Evolutionary conservation across 2,797 vertebrate genomes (phyloP), one percentile per base, ranked within the genome.

Genomic region (Enoplosus armatus): DNA sequence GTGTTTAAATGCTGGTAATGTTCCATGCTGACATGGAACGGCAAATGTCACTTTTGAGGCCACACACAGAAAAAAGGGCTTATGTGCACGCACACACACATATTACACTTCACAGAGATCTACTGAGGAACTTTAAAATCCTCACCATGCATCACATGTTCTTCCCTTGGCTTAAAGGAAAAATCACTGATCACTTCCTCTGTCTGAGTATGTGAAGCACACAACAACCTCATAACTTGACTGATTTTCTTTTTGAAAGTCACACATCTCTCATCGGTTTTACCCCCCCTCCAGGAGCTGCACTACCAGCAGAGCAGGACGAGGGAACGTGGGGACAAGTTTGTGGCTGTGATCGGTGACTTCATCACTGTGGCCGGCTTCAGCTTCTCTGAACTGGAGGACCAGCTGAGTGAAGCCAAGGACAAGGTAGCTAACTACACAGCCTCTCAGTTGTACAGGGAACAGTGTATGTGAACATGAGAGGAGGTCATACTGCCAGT

Each of bases 331-430:
- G 97, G 94, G 9, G 98, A 99, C 87, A 98, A 96, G 83, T 99
- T 99, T 39, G 96, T 98, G 80, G 96, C 97, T 0, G 96, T 99
- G 89, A 98, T 99, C 93, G 95, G 97, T 0, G 97, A 99, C 95
- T 99, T 99, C 94, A 98, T 99, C 94, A 99, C 98, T 0, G 97
- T 99, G 77, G 98, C 98, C 54, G 98, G 98, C 86, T 99, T 99
- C 93, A 98, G 98, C 91, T 99, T 99, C 95, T 98, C 98, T 0
- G 98, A 99, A 90, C 94, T 99, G 75, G 98, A 99, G 82, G 98
- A 99, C 70, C 97, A 97, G 86, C 95, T 99, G 77, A 95, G 89
- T 0, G 98, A 99, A 81, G 97, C 98, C 88, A 97, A 95, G 92
- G 96, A 97, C 83, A 99, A 99, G 97, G 98, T 98, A 95, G 60